A percentile compares a stretch with the other conserved stretches of the same genome.
These are phyloP conservation scores for Raillietiella orientalis DNA, from an alignment of 2,888 invertebrate species.

Conservation along the genomic window DNA sequence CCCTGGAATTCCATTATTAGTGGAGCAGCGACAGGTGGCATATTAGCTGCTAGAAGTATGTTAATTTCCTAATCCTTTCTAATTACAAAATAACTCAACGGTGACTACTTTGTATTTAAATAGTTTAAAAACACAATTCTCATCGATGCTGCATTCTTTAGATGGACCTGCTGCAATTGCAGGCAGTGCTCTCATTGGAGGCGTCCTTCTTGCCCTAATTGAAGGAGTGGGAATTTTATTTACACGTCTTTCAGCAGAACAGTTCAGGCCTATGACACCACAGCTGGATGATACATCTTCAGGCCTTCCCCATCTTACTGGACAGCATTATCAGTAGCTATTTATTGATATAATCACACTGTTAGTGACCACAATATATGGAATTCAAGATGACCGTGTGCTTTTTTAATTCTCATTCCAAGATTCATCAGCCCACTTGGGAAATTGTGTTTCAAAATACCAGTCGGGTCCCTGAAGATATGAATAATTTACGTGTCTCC, in stretches of 20 bases:
- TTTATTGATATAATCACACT: too few relatives aligned
- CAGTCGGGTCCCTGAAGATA: constrained; percentile 82
- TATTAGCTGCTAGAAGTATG: constrained; percentile 79
- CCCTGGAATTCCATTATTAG: constrained; percentile 88
- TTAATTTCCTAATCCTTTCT: constrained; percentile 4
- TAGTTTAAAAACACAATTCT: constrained; percentile 2
- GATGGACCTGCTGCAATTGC: constrained; percentile 22
- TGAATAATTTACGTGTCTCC: constrained; percentile 2
- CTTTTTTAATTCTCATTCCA: too few relatives aligned
- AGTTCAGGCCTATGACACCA: constrained; percentile 51
- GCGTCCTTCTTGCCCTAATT: constrained; percentile 72
- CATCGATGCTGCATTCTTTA: constrained; percentile 8
- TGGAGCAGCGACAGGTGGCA: constrained; percentile 83
- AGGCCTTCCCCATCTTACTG: background rate
- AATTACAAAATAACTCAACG: constrained; percentile 2
- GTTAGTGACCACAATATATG: too few relatives aligned
- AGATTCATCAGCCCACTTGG: constrained; percentile 62
- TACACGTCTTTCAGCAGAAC: constrained; percentile 64
- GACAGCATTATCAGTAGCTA: constrained; percentile 1
- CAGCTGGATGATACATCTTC: constrained; percentile 7
- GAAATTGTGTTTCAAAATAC: constrained; percentile 70
- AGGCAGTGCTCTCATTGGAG: constrained; percentile 83
- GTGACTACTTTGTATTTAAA: constrained; percentile 1
- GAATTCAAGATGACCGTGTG: too few relatives aligned
- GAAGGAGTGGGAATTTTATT: constrained; percentile 90